These are phyloP conservation scores for Atherix ibis DNA, from an alignment of 2,888 invertebrate genomes.

Conservation along the genomic window DNA sequence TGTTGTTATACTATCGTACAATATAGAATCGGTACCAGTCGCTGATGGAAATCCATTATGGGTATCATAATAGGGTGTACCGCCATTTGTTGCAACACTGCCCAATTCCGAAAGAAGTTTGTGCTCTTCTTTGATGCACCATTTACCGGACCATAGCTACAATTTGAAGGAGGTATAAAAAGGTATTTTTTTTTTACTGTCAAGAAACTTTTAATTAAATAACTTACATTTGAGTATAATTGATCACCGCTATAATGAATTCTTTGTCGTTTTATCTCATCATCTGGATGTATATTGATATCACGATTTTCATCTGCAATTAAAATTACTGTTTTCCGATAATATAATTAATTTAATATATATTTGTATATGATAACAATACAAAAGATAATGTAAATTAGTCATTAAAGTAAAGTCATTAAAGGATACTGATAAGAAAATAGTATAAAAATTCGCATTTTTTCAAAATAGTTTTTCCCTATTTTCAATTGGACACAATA, in stretches of 20 bases:
- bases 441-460: too few relatives aligned
- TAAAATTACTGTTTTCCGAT: conserved; percentile 13
- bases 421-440: too few relatives aligned
- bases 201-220: too few relatives aligned
- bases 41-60: conserved; percentile 19
- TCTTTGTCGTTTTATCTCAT: conserved; percentile 76
- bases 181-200: too few relatives aligned
- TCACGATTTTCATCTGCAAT: conserved; percentile 73
- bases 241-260: conserved; percentile 80
- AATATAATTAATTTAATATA: background rate
- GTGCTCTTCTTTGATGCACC: conserved; percentile 85
- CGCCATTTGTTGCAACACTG: conserved; percentile 34
- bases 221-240: conserved; percentile 73
- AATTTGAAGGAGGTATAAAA: too few relatives aligned
- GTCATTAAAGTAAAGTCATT: too few relatives aligned
- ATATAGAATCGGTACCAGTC: conserved; percentile 37
- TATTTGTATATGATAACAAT: too few relatives aligned
- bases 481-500: too few relatives aligned
- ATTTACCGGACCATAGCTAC: conserved; percentile 82
- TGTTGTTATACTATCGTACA: conserved; percentile 55
- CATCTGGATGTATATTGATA: conserved; percentile 73
- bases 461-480: too few relatives aligned
- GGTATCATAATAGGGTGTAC: conserved; percentile 40
- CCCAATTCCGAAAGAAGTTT: conserved; percentile 72
- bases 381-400: too few relatives aligned